Base-by-base conservation (phyloP, 2,113 vertebrate genomes). In the Sturnus vulgaris region DNA sequence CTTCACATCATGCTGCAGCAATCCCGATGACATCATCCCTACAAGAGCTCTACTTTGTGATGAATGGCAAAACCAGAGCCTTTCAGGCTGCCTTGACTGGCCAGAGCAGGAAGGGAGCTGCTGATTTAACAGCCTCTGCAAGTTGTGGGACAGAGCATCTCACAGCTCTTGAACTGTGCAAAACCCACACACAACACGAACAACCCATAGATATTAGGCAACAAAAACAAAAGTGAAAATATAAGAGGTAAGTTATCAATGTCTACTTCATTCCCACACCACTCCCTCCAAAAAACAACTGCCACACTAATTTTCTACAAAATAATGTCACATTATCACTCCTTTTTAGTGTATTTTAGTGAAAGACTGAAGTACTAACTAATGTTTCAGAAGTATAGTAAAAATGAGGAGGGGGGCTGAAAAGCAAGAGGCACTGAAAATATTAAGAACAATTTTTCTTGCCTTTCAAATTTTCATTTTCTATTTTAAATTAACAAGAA, bases 171-270 rank as follows among this genome's bases (percentile, higher is more conserved):
- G 4, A 52, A 12, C 59, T 2, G 52, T 73, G 12, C 1, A 35
- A 35, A 88, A 55, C 6, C 24, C 10, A 13, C 21, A 49, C 35
- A 49, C 14, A 33, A 22, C 28, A 2, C 0, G 0, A 52, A 30
- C 30, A 46, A 23, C 30, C 35, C 46, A 53, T 59, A 68, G 28
- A 31, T 5, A 23, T 4, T 11, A 47, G 35, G 91, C 30, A 88
- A 70, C 13, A 82, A 44, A 95, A 95, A 63, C 1, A 55, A 92
- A 96, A 93, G 92, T 37, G 85, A 93, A 96, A 88, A 79, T 2
- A 2, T 1, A 56, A 84, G 49, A 42, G 66, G 39, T 25, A 59
- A 90, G 42, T 82, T 90, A 91, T 28, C 82, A 31, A 52, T 35
- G 35, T 30, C 37, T 87, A 46, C 30, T 87, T 70, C 81, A 46